Base-by-base conservation (phyloP, 2,113 vertebrate species). In the Hypocryptadius cinnamomeus region DNA sequence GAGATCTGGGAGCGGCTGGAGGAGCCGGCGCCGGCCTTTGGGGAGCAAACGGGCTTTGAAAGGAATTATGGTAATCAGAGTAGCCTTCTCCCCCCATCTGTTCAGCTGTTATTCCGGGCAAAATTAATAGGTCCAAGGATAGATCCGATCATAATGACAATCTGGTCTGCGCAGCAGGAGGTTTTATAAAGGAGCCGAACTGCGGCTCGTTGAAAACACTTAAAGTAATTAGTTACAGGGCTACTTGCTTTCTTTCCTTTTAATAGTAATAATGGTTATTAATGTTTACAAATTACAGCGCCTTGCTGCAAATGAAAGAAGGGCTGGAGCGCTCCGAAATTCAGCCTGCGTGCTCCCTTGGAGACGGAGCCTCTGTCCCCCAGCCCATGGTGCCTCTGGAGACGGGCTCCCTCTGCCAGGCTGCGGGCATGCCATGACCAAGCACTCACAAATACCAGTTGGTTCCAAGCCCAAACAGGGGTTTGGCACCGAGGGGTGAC, bases 211-310 rank as follows among this genome's bases (percentile, higher is more conserved):
- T 97, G 96, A 96, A 96, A 98, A 97, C 97, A 97, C 97, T 98
- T 97, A 73, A 93, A 97, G 97, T 97, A 98, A 98, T 98, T 98
- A 97, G 98, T 96, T 96, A 97, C 96, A 96, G 97, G 97, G 97
- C 96, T 91, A 97, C 96, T 97, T 9, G 63, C 97, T 97, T 96
- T 96, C 97, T 96, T 97, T 91, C 95, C 94, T 95, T 97, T 96
- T 97, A 97, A 97, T 94, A 97, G 97, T 94, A 97, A 97, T 97
- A 97, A 97, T 74, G 95, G 96, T 97, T 98, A 97, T 97, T 98
- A 98, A 97, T 94, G 97, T 97, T 98, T 98, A 97, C 97, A 97
- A 97, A 97, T 97, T 86, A 92, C 95, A 94, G 95, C 40, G 40
- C 76, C 95, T 94, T 33, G 61, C 88, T 96, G 94, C 77, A 94